phyloP scores from a whole-genome alignment of 1,140 invertebrate species.

The Venustaconcha ellipsiformis region DNA sequence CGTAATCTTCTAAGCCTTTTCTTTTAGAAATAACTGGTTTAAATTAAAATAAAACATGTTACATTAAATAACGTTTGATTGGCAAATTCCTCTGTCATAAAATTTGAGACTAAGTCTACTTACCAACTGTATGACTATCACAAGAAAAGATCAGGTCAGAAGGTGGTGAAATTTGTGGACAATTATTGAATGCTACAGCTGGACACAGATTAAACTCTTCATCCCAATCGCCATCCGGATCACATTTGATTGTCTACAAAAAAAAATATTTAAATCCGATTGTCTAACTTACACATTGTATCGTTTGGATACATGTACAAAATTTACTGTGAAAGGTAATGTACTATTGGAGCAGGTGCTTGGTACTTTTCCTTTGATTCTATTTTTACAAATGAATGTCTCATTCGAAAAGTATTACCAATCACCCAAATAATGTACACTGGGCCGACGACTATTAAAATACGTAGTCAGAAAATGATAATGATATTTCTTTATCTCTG shows the following conservation, averaged over 20 bases:
- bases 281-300: not conserved
- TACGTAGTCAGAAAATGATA: too few relatives aligned
- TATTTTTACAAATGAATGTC: not conserved
- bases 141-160: conserved; percentile 2
- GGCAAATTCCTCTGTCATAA: too few relatives aligned
- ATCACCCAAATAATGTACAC: not conserved
- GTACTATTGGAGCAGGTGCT: not conserved
- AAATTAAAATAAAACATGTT: too few relatives aligned
- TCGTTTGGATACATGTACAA: not conserved
- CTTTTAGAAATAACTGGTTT: too few relatives aligned
- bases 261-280: not conserved
- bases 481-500: too few relatives aligned
- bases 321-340: not conserved
- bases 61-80: too few relatives aligned
- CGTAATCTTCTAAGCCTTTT: too few relatives aligned
- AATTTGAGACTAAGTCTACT: not conserved
- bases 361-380: not conserved
- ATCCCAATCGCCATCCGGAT: conserved; percentile 11
- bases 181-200: not conserved
- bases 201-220: conserved; percentile 10
- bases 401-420: not conserved
- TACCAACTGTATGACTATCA: conserved; percentile 3
- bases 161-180: not conserved
- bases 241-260: conserved; percentile 8
- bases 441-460: too few relatives aligned